A percentile compares a stretch with the other conserved stretches of the same genome.
phyloP scores from a whole-genome alignment of 2,888 invertebrate species.

The Steinernema hermaphroditum region DNA sequence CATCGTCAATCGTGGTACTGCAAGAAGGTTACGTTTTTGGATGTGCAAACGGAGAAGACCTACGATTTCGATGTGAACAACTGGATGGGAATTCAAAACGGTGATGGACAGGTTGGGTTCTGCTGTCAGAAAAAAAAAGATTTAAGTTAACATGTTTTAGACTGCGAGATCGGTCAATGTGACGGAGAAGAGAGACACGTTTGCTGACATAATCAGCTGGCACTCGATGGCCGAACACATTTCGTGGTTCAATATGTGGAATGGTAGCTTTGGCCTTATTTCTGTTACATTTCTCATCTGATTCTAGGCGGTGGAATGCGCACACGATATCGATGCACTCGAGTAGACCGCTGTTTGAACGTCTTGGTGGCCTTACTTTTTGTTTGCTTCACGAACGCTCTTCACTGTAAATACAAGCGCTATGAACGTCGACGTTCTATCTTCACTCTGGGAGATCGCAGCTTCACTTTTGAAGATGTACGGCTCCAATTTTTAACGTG shows the following conservation, averaged over 20 bases:
- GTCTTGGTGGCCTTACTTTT: constrained; percentile 32
- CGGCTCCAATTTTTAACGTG: neutral
- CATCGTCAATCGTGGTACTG: constrained; percentile 55
- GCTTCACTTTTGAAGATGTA: neutral
- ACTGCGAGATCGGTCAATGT: constrained; percentile 43
- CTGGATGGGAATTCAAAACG: constrained; percentile 53
- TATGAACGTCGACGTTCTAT: neutral
- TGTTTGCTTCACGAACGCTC: constrained; percentile 33
- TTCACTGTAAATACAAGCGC: neutral
- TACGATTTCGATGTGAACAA: constrained; percentile 50
- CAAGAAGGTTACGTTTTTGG: constrained; percentile 45
- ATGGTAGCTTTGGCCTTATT: constrained; percentile 31
- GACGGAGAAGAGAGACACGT: constrained; percentile 27
- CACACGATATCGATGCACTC: constrained; percentile 34
- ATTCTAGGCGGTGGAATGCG: constrained; percentile 40
- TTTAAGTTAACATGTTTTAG: no score
- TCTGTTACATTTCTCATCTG: neutral
- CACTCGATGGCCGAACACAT: constrained; percentile 43
- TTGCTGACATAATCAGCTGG: constrained; percentile 42
- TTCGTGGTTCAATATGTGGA: constrained; percentile 42
- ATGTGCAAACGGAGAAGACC: constrained; percentile 43
- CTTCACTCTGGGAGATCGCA: neutral
- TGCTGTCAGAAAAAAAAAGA: neutral
- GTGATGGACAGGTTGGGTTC: constrained; percentile 50
- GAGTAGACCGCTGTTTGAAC: constrained; percentile 33